phyloP scores from a whole-genome alignment of 2,888 invertebrate genomes.

The Axea sp. region DNA sequence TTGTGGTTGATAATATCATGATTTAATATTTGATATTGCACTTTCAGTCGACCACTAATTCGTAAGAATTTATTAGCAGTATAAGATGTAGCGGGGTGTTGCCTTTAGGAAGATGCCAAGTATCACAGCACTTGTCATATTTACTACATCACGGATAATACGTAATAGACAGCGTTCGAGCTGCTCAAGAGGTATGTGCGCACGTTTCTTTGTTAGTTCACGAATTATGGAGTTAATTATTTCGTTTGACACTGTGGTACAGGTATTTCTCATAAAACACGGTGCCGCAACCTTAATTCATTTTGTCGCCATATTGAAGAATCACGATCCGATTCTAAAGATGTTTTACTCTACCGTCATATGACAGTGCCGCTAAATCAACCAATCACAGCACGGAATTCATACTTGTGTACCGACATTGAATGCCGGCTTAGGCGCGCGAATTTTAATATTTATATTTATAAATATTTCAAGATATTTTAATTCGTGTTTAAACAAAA shows the following conservation, averaged over 20 bases:
- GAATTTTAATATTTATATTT: too few species aligned
- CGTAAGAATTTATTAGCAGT: slow-evolving; percentile 74
- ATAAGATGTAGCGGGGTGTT: slow-evolving; percentile 74
- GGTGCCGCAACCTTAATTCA: slow-evolving; percentile 76
- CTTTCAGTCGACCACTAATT: slow-evolving; percentile 67
- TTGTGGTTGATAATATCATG: too few species aligned
- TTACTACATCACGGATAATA: slow-evolving; percentile 63
- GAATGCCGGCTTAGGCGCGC: slow-evolving; percentile 12
- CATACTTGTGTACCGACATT: background rate
- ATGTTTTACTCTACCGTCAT: slow-evolving; percentile 75
- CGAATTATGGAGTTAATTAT: background rate
- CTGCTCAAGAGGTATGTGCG: background rate
- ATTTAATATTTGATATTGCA: too few species aligned
- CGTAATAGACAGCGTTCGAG: background rate
- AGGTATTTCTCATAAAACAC: slow-evolving; percentile 72
- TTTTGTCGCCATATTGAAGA: slow-evolving; percentile 77
- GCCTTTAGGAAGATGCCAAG: slow-evolving; percentile 69
- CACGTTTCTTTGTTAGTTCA: background rate
- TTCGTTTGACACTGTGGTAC: slow-evolving; percentile 67
- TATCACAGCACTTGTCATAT: slow-evolving; percentile 70
- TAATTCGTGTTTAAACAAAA: too few species aligned
- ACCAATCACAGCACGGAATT: slow-evolving; percentile 64
- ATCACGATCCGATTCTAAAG: slow-evolving; percentile 72
- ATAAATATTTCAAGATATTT: too few species aligned
- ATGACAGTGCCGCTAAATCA: slow-evolving; percentile 70